Conservation (phyloP, 2,888 invertebrate species). For the Rapana venosa region DNA sequence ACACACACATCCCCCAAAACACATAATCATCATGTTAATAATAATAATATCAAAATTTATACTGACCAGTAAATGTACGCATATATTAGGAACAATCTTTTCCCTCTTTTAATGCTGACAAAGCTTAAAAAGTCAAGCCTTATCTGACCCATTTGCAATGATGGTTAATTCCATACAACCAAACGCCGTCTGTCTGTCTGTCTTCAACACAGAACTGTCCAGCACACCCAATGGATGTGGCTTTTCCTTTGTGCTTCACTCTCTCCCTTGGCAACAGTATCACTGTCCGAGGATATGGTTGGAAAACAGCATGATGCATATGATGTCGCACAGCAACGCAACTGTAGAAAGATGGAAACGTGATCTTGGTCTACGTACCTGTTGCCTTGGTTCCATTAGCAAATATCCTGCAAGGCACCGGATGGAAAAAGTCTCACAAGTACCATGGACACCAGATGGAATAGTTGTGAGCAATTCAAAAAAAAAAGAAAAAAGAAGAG, state of each 20-base stretch:
- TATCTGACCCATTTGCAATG: not conserved
- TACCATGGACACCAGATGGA: slow-evolving; percentile 6
- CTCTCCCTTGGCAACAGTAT: not conserved
- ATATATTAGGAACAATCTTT: not conserved
- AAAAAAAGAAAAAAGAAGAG: not conserved
- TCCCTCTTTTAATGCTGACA: not conserved
- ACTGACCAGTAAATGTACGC: slow-evolving; percentile 22
- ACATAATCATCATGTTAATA: not conserved
- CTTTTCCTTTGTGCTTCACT: not conserved
- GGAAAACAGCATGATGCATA: not conserved
- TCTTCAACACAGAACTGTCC: no score
- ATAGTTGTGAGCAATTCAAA: slow-evolving; percentile 26
- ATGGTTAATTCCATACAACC: not conserved
- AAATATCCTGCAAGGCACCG: slow-evolving; percentile 32
- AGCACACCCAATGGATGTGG: not conserved
- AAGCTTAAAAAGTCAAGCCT: not conserved
- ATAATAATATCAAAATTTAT: not conserved
- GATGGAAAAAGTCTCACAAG: slow-evolving; percentile 32
- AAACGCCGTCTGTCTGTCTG: not conserved
- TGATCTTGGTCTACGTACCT: not conserved
- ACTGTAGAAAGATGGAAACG: no score
- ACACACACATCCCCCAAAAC: not conserved
- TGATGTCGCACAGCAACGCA: not conserved
- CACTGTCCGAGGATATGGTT: not conserved
- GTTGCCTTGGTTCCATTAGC: not conserved